These are phyloP conservation scores for Pimpla rufipes DNA, from an alignment of 2,888 invertebrate species.

Conservation along the genomic window DNA sequence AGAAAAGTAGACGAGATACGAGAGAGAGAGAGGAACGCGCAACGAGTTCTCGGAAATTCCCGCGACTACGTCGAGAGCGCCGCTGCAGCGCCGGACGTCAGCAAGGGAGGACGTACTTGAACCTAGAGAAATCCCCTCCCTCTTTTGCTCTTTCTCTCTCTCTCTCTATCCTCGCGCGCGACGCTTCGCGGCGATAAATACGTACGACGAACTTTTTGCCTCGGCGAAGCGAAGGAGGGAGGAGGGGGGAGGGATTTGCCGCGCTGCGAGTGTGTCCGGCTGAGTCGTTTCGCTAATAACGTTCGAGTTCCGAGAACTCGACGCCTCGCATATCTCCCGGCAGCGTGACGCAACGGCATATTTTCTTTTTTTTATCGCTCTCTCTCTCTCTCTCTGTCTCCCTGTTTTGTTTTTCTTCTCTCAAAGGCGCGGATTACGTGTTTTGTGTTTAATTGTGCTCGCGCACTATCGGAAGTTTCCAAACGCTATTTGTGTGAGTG, in stretches of 20 bases:
- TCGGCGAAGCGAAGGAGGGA: too few relatives aligned
- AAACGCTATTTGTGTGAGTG: not conserved
- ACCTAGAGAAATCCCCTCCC: conserved; percentile 35
- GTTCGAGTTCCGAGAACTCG: conserved; percentile 49
- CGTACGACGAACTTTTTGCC: conserved; percentile 73
- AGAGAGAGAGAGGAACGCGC: conserved; percentile 20
- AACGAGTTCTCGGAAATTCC: conserved; percentile 66
- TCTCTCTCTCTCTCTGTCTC: conserved; percentile 3
- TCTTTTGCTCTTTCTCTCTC: not conserved
- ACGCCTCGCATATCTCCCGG: conserved; percentile 1
- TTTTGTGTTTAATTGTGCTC: conserved; percentile 1
- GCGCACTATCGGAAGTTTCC: conserved; percentile 50
- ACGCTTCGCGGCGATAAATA: conserved; percentile 81
- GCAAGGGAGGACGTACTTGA: conserved; percentile 82
- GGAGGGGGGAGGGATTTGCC: conserved; percentile 13
- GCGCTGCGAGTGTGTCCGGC: conserved; percentile 13
- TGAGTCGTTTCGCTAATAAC: conserved; percentile 41
- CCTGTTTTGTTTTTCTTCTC: not conserved
- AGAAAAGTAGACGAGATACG: conserved; percentile 57
- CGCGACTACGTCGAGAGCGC: conserved; percentile 48
- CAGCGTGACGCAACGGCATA: conserved; percentile 40
- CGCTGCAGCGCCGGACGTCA: conserved; percentile 62
- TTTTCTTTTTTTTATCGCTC: not conserved
- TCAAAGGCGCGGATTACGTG: not conserved
- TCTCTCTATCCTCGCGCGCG: conserved; percentile 83